Conservation (phyloP, 2,888 invertebrate species). For the Spodoptera littoralis region DNA sequence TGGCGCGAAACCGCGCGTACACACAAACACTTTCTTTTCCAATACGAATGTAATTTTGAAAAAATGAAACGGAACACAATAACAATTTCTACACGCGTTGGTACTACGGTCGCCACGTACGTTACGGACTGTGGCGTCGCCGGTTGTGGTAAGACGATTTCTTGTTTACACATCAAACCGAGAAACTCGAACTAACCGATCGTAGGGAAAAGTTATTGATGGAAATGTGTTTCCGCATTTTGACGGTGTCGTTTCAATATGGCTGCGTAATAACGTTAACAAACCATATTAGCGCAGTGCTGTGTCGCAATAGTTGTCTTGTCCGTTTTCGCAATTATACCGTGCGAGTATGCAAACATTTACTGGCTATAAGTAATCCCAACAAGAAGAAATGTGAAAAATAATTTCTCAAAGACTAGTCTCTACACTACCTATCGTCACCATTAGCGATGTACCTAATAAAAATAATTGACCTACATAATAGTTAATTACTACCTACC, state of each 20-base stretch:
- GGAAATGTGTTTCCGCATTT: conserved; percentile 75
- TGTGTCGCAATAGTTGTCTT: conserved; percentile 69
- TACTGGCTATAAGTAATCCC: conserved; percentile 31
- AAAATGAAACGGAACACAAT: conserved; percentile 41
- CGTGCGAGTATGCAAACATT: conserved; percentile 59
- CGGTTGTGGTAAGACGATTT: conserved; percentile 80
- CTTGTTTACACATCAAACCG: conserved; percentile 78
- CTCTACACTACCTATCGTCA: too few relatives aligned
- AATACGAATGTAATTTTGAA: conserved; percentile 36
- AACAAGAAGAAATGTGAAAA: conserved; percentile 21
- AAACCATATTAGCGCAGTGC: conserved; percentile 62
- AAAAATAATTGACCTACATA: too few relatives aligned
- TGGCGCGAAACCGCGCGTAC: conserved; percentile 68
- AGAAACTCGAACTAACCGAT: conserved; percentile 71
- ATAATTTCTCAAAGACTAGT: not conserved
- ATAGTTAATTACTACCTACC: too few relatives aligned
- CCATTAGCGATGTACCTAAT: too few relatives aligned
- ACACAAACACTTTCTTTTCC: conserved; percentile 62
- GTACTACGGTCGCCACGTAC: conserved; percentile 78
- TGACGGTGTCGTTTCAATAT: conserved; percentile 70
- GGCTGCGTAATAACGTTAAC: conserved; percentile 72
- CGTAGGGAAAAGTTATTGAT: conserved; percentile 71
- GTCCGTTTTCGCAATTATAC: conserved; percentile 71
- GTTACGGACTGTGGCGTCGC: conserved; percentile 79
- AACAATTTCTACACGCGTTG: conserved; percentile 41